Evolutionary conservation across 92 coral and sea anemone genomes (phyloP).

Genomic region (Isaurus tuberculatus): DNA sequence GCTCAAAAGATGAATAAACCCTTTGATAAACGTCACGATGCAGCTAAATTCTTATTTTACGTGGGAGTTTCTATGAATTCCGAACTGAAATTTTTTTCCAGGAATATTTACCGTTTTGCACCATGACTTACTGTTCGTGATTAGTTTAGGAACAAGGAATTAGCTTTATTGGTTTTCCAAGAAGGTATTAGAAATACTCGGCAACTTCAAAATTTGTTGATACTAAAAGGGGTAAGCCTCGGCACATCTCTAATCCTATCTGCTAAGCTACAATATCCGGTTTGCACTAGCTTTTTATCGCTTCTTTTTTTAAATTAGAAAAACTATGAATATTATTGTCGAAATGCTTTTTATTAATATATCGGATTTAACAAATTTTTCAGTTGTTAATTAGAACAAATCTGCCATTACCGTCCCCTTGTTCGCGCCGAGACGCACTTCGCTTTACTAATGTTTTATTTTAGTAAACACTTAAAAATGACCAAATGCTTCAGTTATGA

Average conservation of each 20-base stretch:
- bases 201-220: not conserved
- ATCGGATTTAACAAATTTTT: not conserved
- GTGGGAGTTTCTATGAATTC: not conserved
- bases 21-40: not conserved
- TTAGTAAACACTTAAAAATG: constrained; percentile 37
- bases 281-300: not conserved
- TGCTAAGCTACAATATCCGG: not conserved
- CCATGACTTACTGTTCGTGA: not conserved
- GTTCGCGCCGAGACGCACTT: not conserved
- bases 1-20: not conserved
- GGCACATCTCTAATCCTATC: not conserved
- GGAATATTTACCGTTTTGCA: not conserved
- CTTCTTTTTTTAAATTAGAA: not conserved
- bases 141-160: not conserved
- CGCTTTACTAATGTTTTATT: not conserved
- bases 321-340: not conserved
- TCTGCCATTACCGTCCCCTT: not conserved
- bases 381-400: not conserved
- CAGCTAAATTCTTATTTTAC: not conserved
- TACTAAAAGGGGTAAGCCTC: not conserved
- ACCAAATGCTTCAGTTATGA: constrained; percentile 33
- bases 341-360: not conserved
- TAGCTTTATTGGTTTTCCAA: not conserved
- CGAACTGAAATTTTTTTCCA: not conserved
- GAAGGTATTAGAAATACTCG: not conserved